Percentiles rank a stretch among this genome's conserved stretches.
phyloP scores from a whole-genome alignment of 2,113 vertebrate species.

The Myotis lucifugus region DNA sequence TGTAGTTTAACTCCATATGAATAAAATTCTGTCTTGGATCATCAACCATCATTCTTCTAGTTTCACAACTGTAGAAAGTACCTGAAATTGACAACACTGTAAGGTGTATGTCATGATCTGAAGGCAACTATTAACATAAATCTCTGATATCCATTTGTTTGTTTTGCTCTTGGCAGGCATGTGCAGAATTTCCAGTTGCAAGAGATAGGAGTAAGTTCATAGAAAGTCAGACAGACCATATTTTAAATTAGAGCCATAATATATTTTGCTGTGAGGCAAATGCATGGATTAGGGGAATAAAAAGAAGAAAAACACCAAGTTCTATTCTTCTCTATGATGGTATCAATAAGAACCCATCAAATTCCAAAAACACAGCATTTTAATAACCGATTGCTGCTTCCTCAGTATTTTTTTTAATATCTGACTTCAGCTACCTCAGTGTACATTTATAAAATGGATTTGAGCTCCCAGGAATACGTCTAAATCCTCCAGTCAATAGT shows the following conservation, averaged over 20 bases:
- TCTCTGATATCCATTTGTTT: background rate
- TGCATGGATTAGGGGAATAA: background rate
- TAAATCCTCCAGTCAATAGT: background rate
- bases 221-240: background rate
- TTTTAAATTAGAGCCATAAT: background rate
- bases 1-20: background rate
- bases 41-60: background rate
- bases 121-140: background rate
- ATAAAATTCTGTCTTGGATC: background rate
- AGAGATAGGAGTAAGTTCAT: background rate
- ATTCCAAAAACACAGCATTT: background rate
- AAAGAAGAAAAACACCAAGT: background rate
- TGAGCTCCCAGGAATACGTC: background rate
- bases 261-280: background rate
- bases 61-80: conserved; percentile 5
- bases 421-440: background rate
- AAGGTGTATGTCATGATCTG: background rate
- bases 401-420: background rate
- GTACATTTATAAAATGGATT: background rate
- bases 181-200: conserved; percentile 23
- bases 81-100: background rate
- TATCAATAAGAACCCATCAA: background rate
- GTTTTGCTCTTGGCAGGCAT: background rate
- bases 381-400: background rate
- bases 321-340: background rate